Evolutionary conservation across 2,888 invertebrate species (phyloP).

Genomic region (Tuberolachnus salignus): DNA sequence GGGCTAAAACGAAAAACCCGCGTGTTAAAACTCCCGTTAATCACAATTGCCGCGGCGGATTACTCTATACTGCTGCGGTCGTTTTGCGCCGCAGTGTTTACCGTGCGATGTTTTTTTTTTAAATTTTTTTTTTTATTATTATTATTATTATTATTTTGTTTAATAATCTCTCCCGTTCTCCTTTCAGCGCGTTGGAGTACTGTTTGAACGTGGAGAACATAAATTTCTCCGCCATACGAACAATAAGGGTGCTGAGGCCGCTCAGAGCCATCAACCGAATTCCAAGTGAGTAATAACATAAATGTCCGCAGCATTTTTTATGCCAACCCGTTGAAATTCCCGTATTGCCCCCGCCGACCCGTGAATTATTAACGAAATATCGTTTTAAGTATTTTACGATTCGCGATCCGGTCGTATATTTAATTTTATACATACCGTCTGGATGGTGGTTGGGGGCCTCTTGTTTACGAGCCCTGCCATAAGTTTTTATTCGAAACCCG

Average conservation of each 20-base stretch:
- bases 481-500: too few relatives aligned
- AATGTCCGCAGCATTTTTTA: background rate
- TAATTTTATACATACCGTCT: too few relatives aligned
- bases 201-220: conserved; percentile 94
- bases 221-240: conserved; percentile 96
- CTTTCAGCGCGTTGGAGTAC: conserved; percentile 80
- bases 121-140: background rate
- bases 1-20: background rate
- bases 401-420: too few relatives aligned
- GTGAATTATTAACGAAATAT: background rate
- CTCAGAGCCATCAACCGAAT: conserved; percentile 98
- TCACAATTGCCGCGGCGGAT: background rate
- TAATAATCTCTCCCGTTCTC: conserved; percentile 49
- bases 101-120: background rate
- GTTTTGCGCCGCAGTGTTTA: background rate
- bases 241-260: conserved; percentile 95
- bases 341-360: background rate
- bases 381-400: too few relatives aligned
- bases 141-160: conserved; percentile 22
- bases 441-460: too few relatives aligned
- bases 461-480: too few relatives aligned
- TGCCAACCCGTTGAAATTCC: background rate
- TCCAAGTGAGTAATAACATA: conserved; percentile 82
- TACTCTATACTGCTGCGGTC: background rate
- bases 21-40: conserved; percentile 6